Base-by-base conservation (phyloP, 2,888 invertebrate species). In the Catocala sponsa region DNA sequence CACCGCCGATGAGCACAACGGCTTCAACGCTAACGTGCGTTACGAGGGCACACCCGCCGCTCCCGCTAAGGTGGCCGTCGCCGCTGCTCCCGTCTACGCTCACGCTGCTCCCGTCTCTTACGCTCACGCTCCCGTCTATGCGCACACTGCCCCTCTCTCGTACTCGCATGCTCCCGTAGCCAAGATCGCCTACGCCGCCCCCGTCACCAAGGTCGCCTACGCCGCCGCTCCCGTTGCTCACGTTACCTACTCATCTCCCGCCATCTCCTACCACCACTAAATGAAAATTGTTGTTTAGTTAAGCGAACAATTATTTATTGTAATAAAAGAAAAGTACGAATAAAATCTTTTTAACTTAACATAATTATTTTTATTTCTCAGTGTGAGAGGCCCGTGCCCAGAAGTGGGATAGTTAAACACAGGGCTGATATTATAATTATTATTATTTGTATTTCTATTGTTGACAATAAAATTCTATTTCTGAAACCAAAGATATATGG, bases 1-100 rank as follows among this genome's bases (percentile, higher is more conserved):
- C 88, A 89, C 91, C 75, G 80, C 93, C 42, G 94, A 94, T 80
- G 86, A 87, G 55, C 87, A 81, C 60, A 79, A 90, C 78, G 94
- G 94, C 42, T 95, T 94, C 87, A 94, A 91, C 83, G 94, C 94
- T 35, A 74, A 83, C 59, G 94, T 94, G 11, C 88, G 90, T 46
- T 93, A 94, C 76, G 93, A 94, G 68, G 93, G 94, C 7, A 84
- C 88, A 44, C 88, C 91, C 38, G 72, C 81, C 68, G 80, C 80
- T 1, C 58, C 65, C 49, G 54, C 73, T 33, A 73, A 73, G 47
- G 0, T 72, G 25, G 66, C 68, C 46, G 52, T 41, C 43, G 62
- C 77, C 35, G 55, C 25, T 25, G 25, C 25, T 25, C 25, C 25
- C 25, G 4, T 25, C 25, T 25, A 25, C 25, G 25, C 25, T 25